These are phyloP conservation scores for Chymomyza caudatula DNA, from an alignment of 2,888 invertebrate species.

Conservation along the genomic window DNA sequence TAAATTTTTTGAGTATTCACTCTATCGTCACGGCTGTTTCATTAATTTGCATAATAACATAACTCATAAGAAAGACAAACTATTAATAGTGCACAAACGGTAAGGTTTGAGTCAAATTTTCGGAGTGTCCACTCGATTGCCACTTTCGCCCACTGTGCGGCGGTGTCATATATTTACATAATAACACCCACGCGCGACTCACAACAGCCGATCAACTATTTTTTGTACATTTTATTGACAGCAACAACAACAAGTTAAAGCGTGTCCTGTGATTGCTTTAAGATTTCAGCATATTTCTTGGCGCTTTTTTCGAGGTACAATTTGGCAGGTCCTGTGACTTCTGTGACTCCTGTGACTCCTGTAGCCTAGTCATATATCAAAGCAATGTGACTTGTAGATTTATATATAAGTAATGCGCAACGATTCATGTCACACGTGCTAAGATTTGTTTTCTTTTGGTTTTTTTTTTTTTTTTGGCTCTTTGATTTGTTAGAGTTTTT, in stretches of 20 bases:
- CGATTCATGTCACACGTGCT: conserved; percentile 9
- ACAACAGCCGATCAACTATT: not conserved
- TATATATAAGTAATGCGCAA: not conserved
- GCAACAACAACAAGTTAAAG: not conserved
- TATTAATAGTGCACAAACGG: too few species aligned
- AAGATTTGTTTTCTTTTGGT: conserved; percentile 10
- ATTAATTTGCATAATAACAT: too few species aligned
- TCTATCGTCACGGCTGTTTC: too few species aligned
- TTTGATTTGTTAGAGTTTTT: not conserved
- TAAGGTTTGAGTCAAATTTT: too few species aligned
- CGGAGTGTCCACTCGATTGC: too few species aligned
- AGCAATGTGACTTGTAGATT: conserved; percentile 8
- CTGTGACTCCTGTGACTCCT: not conserved
- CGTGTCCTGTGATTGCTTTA: not conserved
- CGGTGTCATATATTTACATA: conserved; percentile 36
- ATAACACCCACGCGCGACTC: not conserved
- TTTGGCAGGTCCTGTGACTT: not conserved
- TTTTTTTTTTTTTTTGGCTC: not conserved
- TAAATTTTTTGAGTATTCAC: too few species aligned
- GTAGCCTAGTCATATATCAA: not conserved
- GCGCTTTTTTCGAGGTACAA: not conserved
- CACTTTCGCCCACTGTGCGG: too few species aligned
- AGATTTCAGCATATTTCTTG: not conserved
- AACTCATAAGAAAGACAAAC: too few species aligned
- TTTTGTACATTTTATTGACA: conserved; percentile 1